Evolutionary conservation across 2,888 invertebrate genomes (phyloP), one percentile per base, ranked within the genome.

Genomic region (Fissipunctia ypsillon): DNA sequence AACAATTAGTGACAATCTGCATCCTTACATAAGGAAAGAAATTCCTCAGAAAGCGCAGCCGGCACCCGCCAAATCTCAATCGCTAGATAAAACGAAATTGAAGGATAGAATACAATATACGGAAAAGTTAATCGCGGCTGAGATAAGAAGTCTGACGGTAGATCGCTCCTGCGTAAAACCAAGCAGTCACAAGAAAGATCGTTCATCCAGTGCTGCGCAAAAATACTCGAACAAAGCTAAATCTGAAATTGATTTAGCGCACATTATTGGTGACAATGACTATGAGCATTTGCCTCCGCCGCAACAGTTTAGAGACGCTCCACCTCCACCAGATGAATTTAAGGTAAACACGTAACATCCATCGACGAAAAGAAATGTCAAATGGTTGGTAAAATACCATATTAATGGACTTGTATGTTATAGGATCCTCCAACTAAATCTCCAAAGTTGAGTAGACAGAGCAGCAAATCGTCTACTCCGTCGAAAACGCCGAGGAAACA

Each of bases 261-360:
- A 96, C 84, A 94, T 96, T 70, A 86, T 89, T n/a, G 96, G 96
- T 66, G 96, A 97, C 84, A 97, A 96, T 91, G 97, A 97, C 56
- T 97, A 98, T 88, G 98, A 98, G 85, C 97, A 98, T 89, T 96
- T 98, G 77, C 98, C 98, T 43, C 98, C 98, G 0, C 98, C 98
- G 2, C 98, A 98, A 89, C 98, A 98, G 93, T 98, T 98, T 89
- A 97, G 98, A 91, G 98, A 98, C 93, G 97, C 97, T 65, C 97
- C 98, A 31, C 97, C 98, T 56, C 98, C 98, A 14, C 98, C 98
- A 0, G 98, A 98, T 85, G 97, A 97, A 87, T 98, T 98, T 88
- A 96, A 94, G 94, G 96, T 96, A 93, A 87, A 56, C 73, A 74
- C 41, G 72, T 66, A 69, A 68, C 65, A 78, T 71, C 77, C 57